phyloP scores from a whole-genome alignment of 2,797 vertebrate genomes.

The Oreochromis mossambicus region DNA sequence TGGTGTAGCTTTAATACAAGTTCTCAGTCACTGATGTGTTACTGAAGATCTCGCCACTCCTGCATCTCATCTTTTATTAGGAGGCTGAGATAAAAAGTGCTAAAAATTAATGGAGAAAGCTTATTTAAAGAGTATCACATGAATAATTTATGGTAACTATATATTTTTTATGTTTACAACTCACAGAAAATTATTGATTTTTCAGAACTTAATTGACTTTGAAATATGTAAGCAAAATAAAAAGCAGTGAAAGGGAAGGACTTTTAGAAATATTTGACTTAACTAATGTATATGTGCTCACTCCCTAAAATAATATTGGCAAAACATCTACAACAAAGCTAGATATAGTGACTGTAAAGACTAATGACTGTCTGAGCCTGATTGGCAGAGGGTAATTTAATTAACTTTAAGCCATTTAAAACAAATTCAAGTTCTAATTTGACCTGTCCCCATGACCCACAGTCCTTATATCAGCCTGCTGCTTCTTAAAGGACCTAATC shows the following conservation, averaged over 20 bases:
- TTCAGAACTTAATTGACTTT: neutral
- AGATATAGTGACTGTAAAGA: neutral
- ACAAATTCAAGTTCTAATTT: neutral
- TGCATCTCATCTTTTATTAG: neutral
- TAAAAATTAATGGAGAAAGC: fast-evolving
- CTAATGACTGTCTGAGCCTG: neutral
- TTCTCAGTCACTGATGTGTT: neutral
- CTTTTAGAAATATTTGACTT: fast-evolving
- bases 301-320: neutral
- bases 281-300: neutral
- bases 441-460: neutral
- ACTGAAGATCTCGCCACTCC: neutral
- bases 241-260: neutral
- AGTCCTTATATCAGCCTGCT: neutral
- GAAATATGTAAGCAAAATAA: neutral
- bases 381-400: neutral
- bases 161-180: neutral
- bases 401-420: neutral
- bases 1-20: neutral
- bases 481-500: neutral
- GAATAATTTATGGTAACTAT: neutral
- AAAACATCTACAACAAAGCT: neutral
- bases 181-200: neutral
- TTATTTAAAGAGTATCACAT: fast-evolving
- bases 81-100: neutral